Base-by-base conservation (phyloP, 2,888 invertebrate genomes). In the Baccha elongata region DNA sequence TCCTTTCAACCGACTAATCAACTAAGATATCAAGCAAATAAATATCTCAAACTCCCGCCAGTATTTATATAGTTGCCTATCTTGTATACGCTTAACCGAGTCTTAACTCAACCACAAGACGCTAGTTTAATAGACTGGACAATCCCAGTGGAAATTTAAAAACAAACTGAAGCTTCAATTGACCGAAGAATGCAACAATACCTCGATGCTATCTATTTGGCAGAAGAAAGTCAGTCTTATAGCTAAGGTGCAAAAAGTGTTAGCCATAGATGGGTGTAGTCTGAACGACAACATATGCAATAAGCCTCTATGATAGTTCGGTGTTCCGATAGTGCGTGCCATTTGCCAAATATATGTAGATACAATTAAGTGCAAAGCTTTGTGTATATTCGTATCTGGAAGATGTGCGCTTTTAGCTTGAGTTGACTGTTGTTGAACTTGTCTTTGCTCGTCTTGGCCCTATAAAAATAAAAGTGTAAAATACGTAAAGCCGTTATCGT, bases 141-240 rank as follows among this genome's bases (percentile, higher is more conserved):
- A 84, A 52, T 67, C 81, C 83, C 78, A 84, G 80, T 85, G 81
- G 85, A 86, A 87, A 86, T 86, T 87, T 86, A 85, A 86, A 86
- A 86, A 85, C 81, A 85, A 85, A 88, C 88, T 88, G 86, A 88
- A 84, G 83, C 84, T 85, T 84, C 86, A 81, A 84, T 85, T 72
- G 71, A 75, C 73, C 84, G 76, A 80, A 86, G 85, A 87, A 87
- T 84, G 78, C 80, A 85, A 86, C 81, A 85, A 87, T 85, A 87
- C 86, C 86, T 85, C 72, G 48, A 83, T 65, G 60, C 32, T 60
- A 65, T 69, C 80, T 55, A 73, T 15, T 65, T 58, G 65, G 50
- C 71, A 44, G 75, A 81, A 81, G 81, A 81, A 81, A 81, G 81
- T 81, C 64, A 60, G 71, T 52, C 60, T 71, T 60, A n/a, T n/a